phyloP scores from a whole-genome alignment of 2,888 invertebrate genomes.

The Agrotis exclamationis region DNA sequence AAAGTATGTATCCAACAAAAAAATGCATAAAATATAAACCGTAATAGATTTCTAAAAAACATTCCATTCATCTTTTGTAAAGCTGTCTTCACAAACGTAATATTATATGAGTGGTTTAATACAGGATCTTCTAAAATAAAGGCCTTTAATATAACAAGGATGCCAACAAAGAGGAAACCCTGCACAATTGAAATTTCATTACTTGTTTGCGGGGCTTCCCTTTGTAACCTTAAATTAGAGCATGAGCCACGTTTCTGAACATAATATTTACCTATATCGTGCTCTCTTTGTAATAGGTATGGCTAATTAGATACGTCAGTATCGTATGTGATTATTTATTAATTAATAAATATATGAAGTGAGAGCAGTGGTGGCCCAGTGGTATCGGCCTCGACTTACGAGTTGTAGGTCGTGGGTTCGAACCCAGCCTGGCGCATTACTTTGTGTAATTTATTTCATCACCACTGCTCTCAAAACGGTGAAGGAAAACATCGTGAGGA shows the following conservation, averaged over 20 bases:
- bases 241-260: conserved; percentile 21
- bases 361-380: too few relatives aligned
- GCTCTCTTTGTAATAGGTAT: neutral
- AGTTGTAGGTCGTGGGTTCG: too few relatives aligned
- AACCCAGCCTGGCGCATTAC: too few relatives aligned
- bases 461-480: too few relatives aligned
- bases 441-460: too few relatives aligned
- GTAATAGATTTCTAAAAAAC: neutral
- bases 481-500: too few relatives aligned
- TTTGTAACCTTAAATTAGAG: conserved; percentile 65
- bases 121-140: conserved; percentile 40
- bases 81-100: conserved; percentile 12
- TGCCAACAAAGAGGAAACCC: conserved; percentile 61
- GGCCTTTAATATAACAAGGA: conserved; percentile 59
- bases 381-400: too few relatives aligned
- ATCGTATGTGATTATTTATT: neutral
- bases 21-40: neutral
- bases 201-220: conserved; percentile 65
- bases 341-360: neutral
- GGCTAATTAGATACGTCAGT: neutral
- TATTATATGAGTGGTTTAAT: conserved; percentile 19
- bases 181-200: conserved; percentile 71
- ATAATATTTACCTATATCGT: conserved; percentile 10
- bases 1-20: too few relatives aligned
- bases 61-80: neutral